phyloP scores from a whole-genome alignment of 2,797 vertebrate genomes.

The Jordanella pulchra region DNA sequence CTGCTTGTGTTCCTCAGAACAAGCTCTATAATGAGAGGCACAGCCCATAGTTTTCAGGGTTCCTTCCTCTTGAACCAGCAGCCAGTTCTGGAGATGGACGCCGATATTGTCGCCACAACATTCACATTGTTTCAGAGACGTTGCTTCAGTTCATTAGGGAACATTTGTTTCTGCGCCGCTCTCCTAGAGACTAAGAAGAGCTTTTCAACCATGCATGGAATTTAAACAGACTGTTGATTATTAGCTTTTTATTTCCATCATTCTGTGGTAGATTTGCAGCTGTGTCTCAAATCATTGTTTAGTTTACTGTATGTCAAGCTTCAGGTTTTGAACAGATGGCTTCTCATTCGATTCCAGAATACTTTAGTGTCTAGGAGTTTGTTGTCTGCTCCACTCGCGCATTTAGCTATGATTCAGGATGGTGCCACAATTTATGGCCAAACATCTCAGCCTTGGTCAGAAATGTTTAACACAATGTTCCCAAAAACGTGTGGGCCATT shows the following conservation, averaged over 20 bases:
- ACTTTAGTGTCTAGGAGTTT: too few species aligned
- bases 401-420: too few species aligned
- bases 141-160: background rate
- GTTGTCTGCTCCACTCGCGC: too few species aligned
- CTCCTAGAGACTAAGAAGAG: too few species aligned
- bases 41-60: background rate
- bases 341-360: too few species aligned
- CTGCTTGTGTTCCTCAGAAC: conserved; percentile 4
- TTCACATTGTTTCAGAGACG: background rate
- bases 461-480: background rate
- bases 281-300: too few species aligned
- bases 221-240: background rate
- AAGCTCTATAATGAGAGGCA: background rate
- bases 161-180: background rate
- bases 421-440: too few species aligned
- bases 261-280: too few species aligned
- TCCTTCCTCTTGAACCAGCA: conserved; percentile 7
- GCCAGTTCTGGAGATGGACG: background rate
- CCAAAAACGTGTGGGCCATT: background rate
- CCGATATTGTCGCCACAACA: background rate
- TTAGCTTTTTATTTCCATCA: background rate
- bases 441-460: too few species aligned
- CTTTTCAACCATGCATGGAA: background rate
- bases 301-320: too few species aligned
- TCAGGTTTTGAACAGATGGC: too few species aligned